Percentiles rank a stretch among this genome's conserved stretches.
These are phyloP conservation scores for Campylomormyrus tamandua DNA, from an alignment of 2,113 vertebrate genomes.

Conservation along the genomic window DNA sequence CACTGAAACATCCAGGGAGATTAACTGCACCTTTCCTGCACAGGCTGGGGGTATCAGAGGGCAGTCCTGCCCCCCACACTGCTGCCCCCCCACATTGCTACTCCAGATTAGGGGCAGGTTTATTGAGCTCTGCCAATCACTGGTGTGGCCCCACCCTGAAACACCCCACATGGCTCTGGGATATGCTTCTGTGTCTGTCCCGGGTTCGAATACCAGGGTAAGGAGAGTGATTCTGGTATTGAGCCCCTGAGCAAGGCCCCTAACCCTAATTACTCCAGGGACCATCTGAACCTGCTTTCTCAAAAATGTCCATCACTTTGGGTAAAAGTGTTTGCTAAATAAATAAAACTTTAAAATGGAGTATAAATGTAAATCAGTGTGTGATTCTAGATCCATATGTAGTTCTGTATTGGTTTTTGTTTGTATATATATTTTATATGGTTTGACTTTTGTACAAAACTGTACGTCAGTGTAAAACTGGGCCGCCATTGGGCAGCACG, in stretches of 20 bases:
- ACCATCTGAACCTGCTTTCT: not conserved
- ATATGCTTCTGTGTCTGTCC: not conserved
- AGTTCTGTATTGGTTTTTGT: not conserved
- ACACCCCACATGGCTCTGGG: not conserved
- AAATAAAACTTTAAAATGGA: not conserved
- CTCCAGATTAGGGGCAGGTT: not conserved
- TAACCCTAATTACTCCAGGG: not conserved
- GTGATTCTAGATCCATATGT: not conserved
- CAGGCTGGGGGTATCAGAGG: not conserved
- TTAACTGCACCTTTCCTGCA: slow-evolving; percentile 9
- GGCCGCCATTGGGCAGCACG: not conserved
- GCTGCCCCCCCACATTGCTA: not conserved
- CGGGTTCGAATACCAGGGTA: not conserved
- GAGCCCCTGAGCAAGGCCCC: not conserved
- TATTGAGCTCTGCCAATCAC: not conserved
- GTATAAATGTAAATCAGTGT: not conserved
- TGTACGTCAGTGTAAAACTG: not conserved
- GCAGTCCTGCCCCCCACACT: not conserved
- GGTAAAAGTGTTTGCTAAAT: not conserved
- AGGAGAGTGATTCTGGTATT: not conserved
- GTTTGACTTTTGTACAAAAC: not conserved
- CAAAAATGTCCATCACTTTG: not conserved
- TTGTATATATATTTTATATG: not conserved
- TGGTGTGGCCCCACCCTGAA: not conserved
- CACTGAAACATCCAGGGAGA: slow-evolving; percentile 17